Evolutionary conservation across 2,888 invertebrate genomes (phyloP).

Genomic region (Buathra laborator): DNA sequence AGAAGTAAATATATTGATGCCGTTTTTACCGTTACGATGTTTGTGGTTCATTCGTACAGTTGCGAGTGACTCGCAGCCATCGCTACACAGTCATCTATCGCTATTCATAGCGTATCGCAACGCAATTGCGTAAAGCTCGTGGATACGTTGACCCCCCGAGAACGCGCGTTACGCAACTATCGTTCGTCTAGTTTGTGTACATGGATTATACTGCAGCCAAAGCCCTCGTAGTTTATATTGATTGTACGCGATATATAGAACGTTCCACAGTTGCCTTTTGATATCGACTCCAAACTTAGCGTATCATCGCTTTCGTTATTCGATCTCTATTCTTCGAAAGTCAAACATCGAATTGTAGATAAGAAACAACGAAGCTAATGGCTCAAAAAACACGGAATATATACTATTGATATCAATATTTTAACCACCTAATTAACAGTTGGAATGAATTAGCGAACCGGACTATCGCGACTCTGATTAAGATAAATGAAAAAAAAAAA

Average conservation of each 20-base stretch:
- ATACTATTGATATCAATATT: neutral
- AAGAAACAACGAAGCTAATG: neutral
- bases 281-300: constrained; percentile 5
- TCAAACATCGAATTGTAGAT: constrained; percentile 4
- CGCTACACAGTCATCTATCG: constrained; percentile 73
- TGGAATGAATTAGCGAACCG: neutral
- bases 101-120: constrained; percentile 83
- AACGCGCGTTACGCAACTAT: constrained; percentile 68
- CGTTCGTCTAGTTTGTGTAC: constrained; percentile 45
- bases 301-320: constrained; percentile 10
- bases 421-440: neutral
- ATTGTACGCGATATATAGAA: constrained; percentile 22
- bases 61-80: constrained; percentile 62
- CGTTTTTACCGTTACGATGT: neutral
- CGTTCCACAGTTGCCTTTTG: constrained; percentile 21
- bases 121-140: constrained; percentile 84
- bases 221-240: constrained; percentile 29
- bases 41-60: constrained; percentile 38
- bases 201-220: constrained; percentile 27
- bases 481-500: neutral
- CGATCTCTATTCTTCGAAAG: neutral
- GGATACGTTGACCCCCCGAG: constrained; percentile 83
- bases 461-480: neutral
- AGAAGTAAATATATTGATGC: neutral
- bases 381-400: neutral